Base-by-base conservation (phyloP, 2,888 invertebrate species). In the Gortyna flavago region DNA sequence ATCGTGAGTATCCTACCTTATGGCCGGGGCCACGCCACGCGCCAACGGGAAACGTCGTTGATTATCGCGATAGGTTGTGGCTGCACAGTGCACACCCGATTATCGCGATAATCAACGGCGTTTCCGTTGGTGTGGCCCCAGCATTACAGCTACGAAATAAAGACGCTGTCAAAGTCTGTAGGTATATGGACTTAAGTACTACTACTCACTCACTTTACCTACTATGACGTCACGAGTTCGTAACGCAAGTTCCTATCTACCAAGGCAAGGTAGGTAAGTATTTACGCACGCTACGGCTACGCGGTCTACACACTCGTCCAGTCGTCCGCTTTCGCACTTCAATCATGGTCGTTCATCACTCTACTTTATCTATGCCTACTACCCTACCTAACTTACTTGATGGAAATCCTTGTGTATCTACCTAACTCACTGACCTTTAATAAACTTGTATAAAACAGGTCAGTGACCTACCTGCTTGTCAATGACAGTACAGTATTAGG, bases 311-410 rank as follows among this genome's bases (percentile, higher is more conserved):
- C 32, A 75, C 29, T n/a, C 54, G 13, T 13, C 16, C 32, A 75
- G 25, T n/a, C 54, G 13, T 13, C 16, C 29, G 59, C 38, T 57
- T 77, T 38, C 38, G 38, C 44, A 65, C 57, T 76, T 18, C 65
- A 48, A 75, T 35, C 54, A 29, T 21, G 5, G 44, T 29, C 76
- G 44, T 48, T 48, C 77, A 65, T 59, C 35, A 57, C 65, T 44
- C 9, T 35, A 54, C 35, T 35, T 44, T 61, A 51, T 79, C 21
- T 61, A 61, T 44, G 21, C n/a, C 54, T 57, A 77, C 62, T n/a
- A n/a, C n/a, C n/a, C 38, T 64, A 71, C 25, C 35, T 61, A 44
- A 25, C 6, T 44, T 71, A 80, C 44, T 62, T 54, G 51, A 79
- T 77, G 61, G 41, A 35, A 18, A 80, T 48, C 13, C 25, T 44